A percentile compares a stretch with the other conserved stretches of the same genome.
phyloP scores from a whole-genome alignment of 2,888 invertebrate species.

The Pollenia labialis region DNA sequence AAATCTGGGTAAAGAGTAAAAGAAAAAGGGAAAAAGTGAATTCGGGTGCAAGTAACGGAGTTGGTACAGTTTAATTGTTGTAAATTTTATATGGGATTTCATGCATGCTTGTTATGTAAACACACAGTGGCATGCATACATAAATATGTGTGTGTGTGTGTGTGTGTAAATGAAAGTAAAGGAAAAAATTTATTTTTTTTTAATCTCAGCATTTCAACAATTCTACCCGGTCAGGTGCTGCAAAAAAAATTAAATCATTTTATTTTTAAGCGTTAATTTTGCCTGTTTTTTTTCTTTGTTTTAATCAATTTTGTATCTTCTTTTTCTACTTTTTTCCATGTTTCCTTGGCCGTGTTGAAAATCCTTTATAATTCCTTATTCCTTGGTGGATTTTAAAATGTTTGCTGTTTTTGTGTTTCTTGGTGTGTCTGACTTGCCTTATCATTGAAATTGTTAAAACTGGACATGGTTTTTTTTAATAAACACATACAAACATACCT shows the following conservation, averaged over 20 bases:
- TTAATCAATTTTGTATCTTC: conserved; percentile 44
- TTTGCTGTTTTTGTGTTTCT: conserved; percentile 15
- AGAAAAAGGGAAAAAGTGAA: background rate
- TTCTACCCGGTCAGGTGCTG: conserved; percentile 31
- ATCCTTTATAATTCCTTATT: conserved; percentile 34
- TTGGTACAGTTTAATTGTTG: background rate
- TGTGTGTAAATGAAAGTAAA: no score
- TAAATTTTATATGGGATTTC: conserved; percentile 8
- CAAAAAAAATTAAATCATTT: conserved; percentile 39
- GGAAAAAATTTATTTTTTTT: background rate
- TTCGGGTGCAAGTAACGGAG: background rate
- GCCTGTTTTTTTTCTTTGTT: background rate
- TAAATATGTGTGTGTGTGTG: no score
- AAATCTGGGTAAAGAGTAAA: background rate
- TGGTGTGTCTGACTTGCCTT: background rate
- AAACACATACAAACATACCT: background rate
- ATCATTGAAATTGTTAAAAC: conserved; percentile 28
- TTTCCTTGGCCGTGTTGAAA: conserved; percentile 18
- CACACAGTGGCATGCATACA: background rate
- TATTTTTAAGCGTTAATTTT: conserved; percentile 21
- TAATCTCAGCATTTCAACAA: conserved; percentile 37
- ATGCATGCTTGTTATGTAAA: conserved; percentile 18
- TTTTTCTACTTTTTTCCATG: conserved; percentile 22
- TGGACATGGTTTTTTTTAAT: conserved; percentile 5
- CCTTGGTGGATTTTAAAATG: conserved; percentile 26